Conservation (phyloP, 2,888 invertebrate species). For the Polietes domitor region DNA sequence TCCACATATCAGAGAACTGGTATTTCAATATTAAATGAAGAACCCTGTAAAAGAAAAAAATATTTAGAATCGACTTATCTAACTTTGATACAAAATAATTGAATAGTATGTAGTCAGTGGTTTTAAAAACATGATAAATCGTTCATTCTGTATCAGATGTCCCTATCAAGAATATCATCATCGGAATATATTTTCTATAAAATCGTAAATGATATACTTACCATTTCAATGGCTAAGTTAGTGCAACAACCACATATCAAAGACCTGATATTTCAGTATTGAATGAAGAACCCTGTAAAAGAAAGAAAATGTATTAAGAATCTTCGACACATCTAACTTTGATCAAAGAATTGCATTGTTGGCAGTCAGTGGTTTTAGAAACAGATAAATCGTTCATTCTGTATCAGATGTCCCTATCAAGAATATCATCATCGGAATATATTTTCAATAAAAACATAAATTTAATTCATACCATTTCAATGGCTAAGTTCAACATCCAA, state of each 20-base stretch:
- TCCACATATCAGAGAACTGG: too few species aligned
- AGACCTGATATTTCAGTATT: neutral
- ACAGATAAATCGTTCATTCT: constrained; percentile 66
- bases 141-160: constrained; percentile 68
- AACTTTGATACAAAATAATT: too few species aligned
- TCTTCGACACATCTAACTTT: neutral
- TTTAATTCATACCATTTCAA: too few species aligned
- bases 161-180: constrained; percentile 70
- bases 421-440: constrained; percentile 54
- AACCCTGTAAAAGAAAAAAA: too few species aligned
- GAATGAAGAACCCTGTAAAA: neutral
- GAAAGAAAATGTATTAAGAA: neutral
- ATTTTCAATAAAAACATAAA: too few species aligned
- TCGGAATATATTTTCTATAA: neutral
- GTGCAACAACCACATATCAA: too few species aligned
- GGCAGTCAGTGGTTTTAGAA: constrained; percentile 25
- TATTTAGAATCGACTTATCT: too few species aligned
- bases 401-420: constrained; percentile 66
- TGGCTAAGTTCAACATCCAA: too few species aligned
- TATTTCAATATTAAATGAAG: too few species aligned
- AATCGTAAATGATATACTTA: neutral
- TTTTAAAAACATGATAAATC: constrained; percentile 55
- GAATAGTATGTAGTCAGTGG: too few species aligned
- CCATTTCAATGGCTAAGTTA: too few species aligned
- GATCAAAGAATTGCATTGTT: neutral